Percentiles rank a stretch among this genome's conserved stretches.
Conservation (phyloP, 2,113 vertebrate genomes). For the Pachycephala philippinensis region DNA sequence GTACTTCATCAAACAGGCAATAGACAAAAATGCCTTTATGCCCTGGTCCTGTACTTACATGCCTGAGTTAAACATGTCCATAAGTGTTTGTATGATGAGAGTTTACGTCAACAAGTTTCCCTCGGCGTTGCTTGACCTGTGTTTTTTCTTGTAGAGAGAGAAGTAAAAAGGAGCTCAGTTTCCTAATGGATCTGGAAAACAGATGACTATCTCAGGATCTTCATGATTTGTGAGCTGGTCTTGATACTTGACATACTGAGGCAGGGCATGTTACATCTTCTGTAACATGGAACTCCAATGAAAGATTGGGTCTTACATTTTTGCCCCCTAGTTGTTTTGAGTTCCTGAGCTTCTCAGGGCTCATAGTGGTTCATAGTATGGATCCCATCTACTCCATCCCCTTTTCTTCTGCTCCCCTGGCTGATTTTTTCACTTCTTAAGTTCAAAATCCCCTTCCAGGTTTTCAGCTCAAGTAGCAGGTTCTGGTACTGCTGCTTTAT, state of each 20-base stretch:
- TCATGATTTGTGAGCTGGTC: neutral
- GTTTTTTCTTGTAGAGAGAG: neutral
- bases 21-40: conserved; percentile 5
- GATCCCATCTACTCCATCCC: neutral
- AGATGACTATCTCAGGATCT: neutral
- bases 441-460: neutral
- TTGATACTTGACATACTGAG: neutral
- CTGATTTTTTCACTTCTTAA: neutral
- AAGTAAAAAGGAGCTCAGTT: neutral
- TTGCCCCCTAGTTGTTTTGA: neutral
- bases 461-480: neutral
- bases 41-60: neutral
- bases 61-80: neutral
- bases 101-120: neutral
- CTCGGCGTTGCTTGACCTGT: neutral
- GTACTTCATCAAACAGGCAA: neutral
- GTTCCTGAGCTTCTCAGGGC: neutral
- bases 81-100: neutral
- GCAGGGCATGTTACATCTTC: neutral
- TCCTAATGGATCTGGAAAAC: neutral
- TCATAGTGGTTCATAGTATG: neutral
- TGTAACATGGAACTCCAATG: neutral
- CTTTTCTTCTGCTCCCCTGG: neutral
- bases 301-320: neutral
- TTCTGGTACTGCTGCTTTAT: neutral